phyloP scores from a whole-genome alignment of 1,140 invertebrate species.

The Cotesia glomerata region DNA sequence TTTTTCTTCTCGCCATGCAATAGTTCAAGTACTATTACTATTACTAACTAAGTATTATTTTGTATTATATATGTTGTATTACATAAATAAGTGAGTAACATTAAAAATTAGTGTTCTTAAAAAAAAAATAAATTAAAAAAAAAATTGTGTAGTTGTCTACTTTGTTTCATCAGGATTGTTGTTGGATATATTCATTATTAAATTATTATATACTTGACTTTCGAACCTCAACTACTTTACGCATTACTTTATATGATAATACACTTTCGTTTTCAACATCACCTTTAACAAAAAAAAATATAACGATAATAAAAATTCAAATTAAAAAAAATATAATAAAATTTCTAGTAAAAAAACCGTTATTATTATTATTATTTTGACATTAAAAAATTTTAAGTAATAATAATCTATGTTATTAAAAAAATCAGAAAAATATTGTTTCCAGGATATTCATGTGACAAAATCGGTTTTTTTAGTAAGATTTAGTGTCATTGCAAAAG shows the following conservation, averaged over 20 bases:
- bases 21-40: not conserved
- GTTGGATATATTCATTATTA: not conserved
- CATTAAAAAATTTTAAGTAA: too few relatives aligned
- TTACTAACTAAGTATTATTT: not conserved
- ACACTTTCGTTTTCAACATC: constrained; percentile 23
- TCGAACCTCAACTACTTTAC: not conserved
- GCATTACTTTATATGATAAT: not conserved
- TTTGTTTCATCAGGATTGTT: not conserved
- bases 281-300: not conserved
- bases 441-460: too few relatives aligned
- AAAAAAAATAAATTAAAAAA: too few relatives aligned
- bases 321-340: not conserved
- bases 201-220: not conserved
- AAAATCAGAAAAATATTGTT: too few relatives aligned
- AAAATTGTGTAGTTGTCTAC: too few relatives aligned
- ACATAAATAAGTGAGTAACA: too few relatives aligned
- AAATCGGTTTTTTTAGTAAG: too few relatives aligned
- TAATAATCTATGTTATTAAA: too few relatives aligned
- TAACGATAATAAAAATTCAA: not conserved
- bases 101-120: too few relatives aligned
- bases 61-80: not conserved
- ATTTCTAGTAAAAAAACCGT: too few relatives aligned
- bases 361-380: too few relatives aligned
- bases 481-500: too few relatives aligned
- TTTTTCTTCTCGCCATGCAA: constrained; percentile 12